Conservation (phyloP, 2,113 vertebrate species). For the Hippocampus mohnikei region DNA sequence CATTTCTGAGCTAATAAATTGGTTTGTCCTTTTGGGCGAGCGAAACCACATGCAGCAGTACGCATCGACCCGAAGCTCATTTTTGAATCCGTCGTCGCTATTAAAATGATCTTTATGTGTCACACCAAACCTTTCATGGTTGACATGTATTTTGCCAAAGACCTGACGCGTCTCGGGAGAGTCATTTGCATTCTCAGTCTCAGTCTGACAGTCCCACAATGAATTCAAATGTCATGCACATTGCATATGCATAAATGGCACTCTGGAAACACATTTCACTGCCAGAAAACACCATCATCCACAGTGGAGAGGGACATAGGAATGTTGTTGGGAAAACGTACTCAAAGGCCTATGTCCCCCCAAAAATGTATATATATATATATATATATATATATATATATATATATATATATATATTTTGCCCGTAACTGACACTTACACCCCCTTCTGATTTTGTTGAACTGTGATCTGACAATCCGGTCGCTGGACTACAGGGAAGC, state of each 20-base stretch:
- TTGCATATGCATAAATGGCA: background rate
- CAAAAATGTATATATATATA: too few species aligned
- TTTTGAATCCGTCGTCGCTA: background rate
- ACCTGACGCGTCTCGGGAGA: background rate
- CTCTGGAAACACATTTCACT: background rate
- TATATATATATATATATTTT: too few species aligned
- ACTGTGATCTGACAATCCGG: too few species aligned
- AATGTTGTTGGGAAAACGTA: background rate
- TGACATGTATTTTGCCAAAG: conserved; percentile 5
- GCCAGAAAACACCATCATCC: background rate
- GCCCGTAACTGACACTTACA: too few species aligned
- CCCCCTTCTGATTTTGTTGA: too few species aligned
- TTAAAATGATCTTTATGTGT: conserved; percentile 3
- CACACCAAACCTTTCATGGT: background rate
- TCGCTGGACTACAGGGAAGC: too few species aligned
- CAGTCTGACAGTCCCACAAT: background rate
- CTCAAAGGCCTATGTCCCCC: too few species aligned
- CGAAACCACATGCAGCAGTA: background rate
- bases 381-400: too few species aligned
- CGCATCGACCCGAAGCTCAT: background rate
- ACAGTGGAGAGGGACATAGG: too few species aligned
- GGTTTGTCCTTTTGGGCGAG: conserved; percentile 39
- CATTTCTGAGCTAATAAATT: conserved; percentile 48
- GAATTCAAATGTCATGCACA: background rate
- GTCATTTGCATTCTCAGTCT: conserved; percentile 5